Percentiles rank a stretch among this genome's conserved stretches.
Evolutionary conservation across 2,888 invertebrate species (phyloP).

Genomic region (Cataglyphis albicans): DNA sequence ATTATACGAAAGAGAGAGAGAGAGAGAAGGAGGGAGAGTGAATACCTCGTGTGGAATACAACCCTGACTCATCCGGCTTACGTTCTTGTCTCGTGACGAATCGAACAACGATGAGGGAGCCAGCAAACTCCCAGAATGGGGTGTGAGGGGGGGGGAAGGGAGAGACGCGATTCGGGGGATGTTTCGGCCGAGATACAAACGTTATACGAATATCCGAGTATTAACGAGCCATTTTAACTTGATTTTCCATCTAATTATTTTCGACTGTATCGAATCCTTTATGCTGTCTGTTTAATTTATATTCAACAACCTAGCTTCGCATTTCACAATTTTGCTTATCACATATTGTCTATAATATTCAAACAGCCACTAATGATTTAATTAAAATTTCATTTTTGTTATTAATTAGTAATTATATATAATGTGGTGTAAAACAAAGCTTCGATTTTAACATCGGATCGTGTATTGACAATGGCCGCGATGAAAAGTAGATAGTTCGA

Average conservation of each 20-base stretch:
- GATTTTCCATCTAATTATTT: conserved; percentile 51
- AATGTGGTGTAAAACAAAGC: conserved; percentile 3
- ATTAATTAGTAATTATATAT: conserved; percentile 36
- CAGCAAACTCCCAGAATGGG: not conserved
- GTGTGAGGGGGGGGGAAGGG: not conserved
- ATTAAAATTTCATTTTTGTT: conserved; percentile 48
- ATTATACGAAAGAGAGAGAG: conserved; percentile 57
- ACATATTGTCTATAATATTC: conserved; percentile 23
- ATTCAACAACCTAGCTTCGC: conserved; percentile 17
- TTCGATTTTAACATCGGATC: not conserved
- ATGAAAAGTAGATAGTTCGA: not conserved
- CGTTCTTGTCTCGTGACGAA: conserved; percentile 70
- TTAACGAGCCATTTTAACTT: conserved; percentile 40
- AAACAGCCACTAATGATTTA: conserved; percentile 45
- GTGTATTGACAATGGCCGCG: not conserved
- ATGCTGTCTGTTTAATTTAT: conserved; percentile 45
- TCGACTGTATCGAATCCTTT: conserved; percentile 24
- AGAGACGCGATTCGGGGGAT: conserved; percentile 6
- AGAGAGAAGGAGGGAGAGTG: conserved; percentile 21
- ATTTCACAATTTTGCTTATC: conserved; percentile 23
- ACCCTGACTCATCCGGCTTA: conserved; percentile 70
- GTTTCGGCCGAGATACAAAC: conserved; percentile 37
- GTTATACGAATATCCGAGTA: conserved; percentile 13
- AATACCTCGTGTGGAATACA: conserved; percentile 62
- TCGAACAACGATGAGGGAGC: conserved; percentile 62